Evolutionary conservation across 2,888 invertebrate genomes (phyloP), one percentile per base, ranked within the genome.

Genomic region (Hoplodrina blanda): DNA sequence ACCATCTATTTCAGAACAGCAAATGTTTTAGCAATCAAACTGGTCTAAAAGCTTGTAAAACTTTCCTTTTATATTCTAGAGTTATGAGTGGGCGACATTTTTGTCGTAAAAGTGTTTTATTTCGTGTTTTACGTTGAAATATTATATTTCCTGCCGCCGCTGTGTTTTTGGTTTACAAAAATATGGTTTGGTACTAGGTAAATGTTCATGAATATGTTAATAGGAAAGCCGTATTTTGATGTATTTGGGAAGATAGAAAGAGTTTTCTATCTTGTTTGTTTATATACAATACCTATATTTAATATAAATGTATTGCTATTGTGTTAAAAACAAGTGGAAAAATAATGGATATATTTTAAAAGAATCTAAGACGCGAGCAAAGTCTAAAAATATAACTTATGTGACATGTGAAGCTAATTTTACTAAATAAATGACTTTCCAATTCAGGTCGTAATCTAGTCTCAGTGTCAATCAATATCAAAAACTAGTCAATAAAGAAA

Each of bases 51-150:
- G 81, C 81, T 80, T 83, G 57, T 77, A 73, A 83, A 81, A 83
- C 83, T 80, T 83, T 63, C 46, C 73, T 81, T 76, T 81, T 65
- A 81, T 73, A 63, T 66, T 68, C 55, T 57, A 66, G 33, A 83
- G 56, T 64, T 80, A 65, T 64, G 77, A 53, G 77, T 60, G 64
- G 52, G 62, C 62, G 64, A 68, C 62, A 62, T 66, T 82, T 78
- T 65, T 55, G 67, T 73, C 83, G 61, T 81, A 68, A 81, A 77
- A 83, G 30, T 73, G 69, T 70, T 73, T 81, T 83, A 83, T 76
- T 78, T 80, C 68, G 20, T 79, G 61, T 68, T 74, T 65, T 62
- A 62, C 69, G 68, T 67, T 76, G 63, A 67, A 55, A 62, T 76
- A 71, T 73, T 73, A 63, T 66, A 54, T 79, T 69, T 82, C 64